Base-by-base conservation (phyloP, 2,888 invertebrate species). In the Iselma pallidipennis region DNA sequence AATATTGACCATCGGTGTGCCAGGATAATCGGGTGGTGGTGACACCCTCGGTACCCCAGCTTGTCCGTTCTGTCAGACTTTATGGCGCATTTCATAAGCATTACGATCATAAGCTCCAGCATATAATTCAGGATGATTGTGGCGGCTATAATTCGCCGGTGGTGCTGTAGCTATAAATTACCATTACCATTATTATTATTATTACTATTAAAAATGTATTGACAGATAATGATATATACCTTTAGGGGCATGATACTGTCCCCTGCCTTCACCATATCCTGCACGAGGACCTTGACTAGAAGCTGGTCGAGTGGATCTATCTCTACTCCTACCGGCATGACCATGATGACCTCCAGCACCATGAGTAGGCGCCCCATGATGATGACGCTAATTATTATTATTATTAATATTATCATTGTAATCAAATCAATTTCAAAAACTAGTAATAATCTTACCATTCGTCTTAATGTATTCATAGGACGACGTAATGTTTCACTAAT, bases 401-500 rank as follows among this genome's bases (percentile, higher is more conserved):
- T 7, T 42, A 29, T 33, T 21, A 1, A 2, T 7, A n/a, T 14
- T 2, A 51, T 16, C 5, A 28, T 29, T 16, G n/a, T 31, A 55
- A 29, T 50, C 4, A n/a, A 25, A 58, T 50, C 48, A 49, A 10
- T 21, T 54, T 33, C 33, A 26, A 52, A 19, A 23, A 57, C 33
- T 10, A 49, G 26, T 3, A 55, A 59, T 9, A 48, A 61, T 57
- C 80, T 82, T 78, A 91, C 91, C 93, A 96, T 95, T 83, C 95
- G 86, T 68, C 95, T 85, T 61, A 96, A 82, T 49, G 96, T 96
- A 80, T 94, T 93, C 89, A 96, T 95, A 28, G 96, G 96, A 69
- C 94, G 88, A 42, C 95, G 86, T 25, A 96, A 83, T 4, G 96
- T 96, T 78, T 98, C 96, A 66, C 95, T 94, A 71, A 99, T 87